Percentiles rank a stretch among this genome's conserved stretches.
Conservation (phyloP, 2,797 vertebrate species). For the Xenops minutus region DNA sequence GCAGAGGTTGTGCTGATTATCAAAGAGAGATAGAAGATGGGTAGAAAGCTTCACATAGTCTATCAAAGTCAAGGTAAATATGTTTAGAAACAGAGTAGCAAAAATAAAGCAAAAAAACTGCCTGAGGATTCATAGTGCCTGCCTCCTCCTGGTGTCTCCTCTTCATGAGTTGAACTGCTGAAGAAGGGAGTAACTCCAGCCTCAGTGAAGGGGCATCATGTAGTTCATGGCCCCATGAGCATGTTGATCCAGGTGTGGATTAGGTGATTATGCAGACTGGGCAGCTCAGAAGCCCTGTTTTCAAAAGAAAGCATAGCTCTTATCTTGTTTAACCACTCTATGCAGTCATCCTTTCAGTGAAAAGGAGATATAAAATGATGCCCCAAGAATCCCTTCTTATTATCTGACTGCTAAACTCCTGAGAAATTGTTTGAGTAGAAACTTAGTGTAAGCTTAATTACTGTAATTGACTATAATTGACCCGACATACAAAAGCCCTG, state of each 20-base stretch:
- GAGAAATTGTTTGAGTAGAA: neutral
- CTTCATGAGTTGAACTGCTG: neutral
- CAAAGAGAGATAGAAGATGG: neutral
- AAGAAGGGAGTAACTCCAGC: neutral
- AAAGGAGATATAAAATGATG: neutral
- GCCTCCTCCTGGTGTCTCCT: neutral
- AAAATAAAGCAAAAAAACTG: neutral
- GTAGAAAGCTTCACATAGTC: neutral
- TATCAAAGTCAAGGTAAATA: neutral
- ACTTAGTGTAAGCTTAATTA: neutral
- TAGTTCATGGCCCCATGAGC: fast-evolving
- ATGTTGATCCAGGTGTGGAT: fast-evolving
- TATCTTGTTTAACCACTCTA: neutral
- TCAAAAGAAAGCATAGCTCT: neutral
- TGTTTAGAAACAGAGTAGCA: neutral
- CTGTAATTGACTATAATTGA: neutral
- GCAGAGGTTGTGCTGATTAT: neutral
- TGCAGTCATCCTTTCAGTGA: fast-evolving
- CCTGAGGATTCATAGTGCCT: neutral
- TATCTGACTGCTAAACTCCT: neutral
- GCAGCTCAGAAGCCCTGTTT: neutral
- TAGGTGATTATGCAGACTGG: neutral
- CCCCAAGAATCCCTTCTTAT: neutral
- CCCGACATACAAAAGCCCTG: neutral
- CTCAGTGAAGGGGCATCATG: neutral